A percentile compares a stretch with the other conserved stretches of the same genome.
These are phyloP conservation scores for Brachionus calyciflorus DNA, from an alignment of 1,140 invertebrate species.

Conservation along the genomic window DNA sequence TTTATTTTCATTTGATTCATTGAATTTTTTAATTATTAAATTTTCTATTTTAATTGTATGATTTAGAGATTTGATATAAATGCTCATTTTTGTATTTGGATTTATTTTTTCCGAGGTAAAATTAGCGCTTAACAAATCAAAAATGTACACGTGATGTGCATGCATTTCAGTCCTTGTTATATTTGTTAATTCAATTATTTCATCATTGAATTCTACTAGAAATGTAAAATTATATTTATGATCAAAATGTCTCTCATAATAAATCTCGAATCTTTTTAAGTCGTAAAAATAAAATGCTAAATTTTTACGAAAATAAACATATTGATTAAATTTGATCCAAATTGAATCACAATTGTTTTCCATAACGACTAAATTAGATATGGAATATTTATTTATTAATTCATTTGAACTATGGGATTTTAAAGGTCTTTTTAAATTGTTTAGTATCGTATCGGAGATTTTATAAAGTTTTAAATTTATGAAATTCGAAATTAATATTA, in stretches of 20 bases:
- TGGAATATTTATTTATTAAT: too few relatives aligned
- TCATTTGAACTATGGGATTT: too few relatives aligned
- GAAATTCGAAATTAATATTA: too few relatives aligned
- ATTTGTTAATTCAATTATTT: background rate
- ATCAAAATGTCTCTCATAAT: background rate
- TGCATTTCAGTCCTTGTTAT: background rate
- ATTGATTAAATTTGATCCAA: background rate
- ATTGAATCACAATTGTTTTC: background rate
- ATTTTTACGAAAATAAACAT: background rate
- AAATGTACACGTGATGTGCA: too few relatives aligned
- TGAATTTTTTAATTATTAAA: background rate
- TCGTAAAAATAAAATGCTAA: constrained; percentile 2
- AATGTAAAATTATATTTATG: background rate
- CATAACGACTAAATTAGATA: too few relatives aligned
- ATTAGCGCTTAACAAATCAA: too few relatives aligned
- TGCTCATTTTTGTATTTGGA: background rate
- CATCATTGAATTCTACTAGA: background rate
- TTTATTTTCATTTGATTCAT: background rate
- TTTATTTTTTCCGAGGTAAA: too few relatives aligned
- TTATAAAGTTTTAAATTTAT: too few relatives aligned
- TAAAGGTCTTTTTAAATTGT: too few relatives aligned
- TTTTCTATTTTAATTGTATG: background rate
- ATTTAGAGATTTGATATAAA: background rate
- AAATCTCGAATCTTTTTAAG: background rate
- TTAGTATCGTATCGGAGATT: too few relatives aligned